phyloP scores from a whole-genome alignment of 2,797 vertebrate genomes.

The Myotis findleyi region DNA sequence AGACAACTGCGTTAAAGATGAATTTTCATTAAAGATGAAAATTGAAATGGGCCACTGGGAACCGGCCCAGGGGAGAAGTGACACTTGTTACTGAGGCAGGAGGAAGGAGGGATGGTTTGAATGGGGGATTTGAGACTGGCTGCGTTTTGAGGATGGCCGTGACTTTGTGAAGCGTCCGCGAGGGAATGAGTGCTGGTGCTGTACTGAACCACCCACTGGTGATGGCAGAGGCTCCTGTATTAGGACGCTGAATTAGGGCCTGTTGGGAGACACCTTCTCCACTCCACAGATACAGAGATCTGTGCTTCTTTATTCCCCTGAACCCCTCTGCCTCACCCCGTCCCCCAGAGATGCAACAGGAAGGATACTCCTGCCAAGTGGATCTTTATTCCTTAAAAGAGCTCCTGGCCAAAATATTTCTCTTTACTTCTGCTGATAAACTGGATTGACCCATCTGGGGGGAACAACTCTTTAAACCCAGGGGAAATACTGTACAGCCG shows the following conservation, averaged over 20 bases:
- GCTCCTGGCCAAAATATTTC: neutral
- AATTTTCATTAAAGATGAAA: neutral
- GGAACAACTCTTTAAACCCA: neutral
- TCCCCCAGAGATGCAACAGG: neutral
- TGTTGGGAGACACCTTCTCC: neutral
- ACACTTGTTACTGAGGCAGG: neutral
- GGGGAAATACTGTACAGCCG: neutral
- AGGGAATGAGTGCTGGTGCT: no score
- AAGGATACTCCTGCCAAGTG: neutral
- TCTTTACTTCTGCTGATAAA: neutral
- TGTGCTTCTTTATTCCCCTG: neutral
- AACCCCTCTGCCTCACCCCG: neutral
- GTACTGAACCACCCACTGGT: neutral
- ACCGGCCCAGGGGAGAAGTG: neutral
- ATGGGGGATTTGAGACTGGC: neutral
- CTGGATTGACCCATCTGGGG: neutral
- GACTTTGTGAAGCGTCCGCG: neutral
- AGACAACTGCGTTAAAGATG: constrained; percentile 54
- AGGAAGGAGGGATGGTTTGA: neutral
- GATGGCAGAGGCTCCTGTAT: neutral
- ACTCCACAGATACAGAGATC: neutral
- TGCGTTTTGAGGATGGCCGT: neutral
- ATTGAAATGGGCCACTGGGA: constrained; percentile 57
- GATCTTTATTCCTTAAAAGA: neutral
- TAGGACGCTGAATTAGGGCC: neutral